Conservation (phyloP, 2,888 invertebrate genomes). For the Phalera bucephala region DNA sequence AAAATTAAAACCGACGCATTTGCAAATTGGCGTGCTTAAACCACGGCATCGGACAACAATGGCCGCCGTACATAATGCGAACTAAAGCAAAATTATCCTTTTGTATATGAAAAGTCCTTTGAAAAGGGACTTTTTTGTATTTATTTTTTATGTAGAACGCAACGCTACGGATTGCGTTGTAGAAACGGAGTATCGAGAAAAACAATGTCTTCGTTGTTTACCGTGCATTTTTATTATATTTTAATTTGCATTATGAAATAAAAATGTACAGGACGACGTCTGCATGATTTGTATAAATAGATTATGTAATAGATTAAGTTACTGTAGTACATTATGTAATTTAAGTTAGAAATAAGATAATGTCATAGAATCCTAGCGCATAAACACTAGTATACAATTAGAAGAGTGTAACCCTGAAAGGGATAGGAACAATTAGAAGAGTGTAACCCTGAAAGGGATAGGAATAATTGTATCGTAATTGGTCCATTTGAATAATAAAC, state of each 20-base stretch:
- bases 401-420: too few species aligned
- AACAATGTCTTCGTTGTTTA: slow-evolving; percentile 41
- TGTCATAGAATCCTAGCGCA: too few species aligned
- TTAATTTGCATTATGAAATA: background rate
- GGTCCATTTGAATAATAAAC: too few species aligned
- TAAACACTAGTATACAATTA: too few species aligned
- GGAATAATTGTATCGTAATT: too few species aligned
- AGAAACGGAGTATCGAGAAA: slow-evolving; percentile 39
- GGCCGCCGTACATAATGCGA: slow-evolving; percentile 44
- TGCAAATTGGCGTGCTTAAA: slow-evolving; percentile 47
- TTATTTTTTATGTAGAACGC: slow-evolving; percentile 37
- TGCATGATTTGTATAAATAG: too few species aligned
- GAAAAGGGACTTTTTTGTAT: slow-evolving; percentile 35
- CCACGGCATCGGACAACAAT: slow-evolving; percentile 45
- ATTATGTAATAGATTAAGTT: too few species aligned
- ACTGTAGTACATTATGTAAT: too few species aligned
- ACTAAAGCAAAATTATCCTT: slow-evolving; percentile 65
- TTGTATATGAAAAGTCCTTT: slow-evolving; percentile 63
- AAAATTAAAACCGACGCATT: slow-evolving; percentile 42
- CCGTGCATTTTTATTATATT: slow-evolving; percentile 12
- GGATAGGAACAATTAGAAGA: too few species aligned
- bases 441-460: too few species aligned
- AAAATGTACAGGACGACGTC: too few species aligned
- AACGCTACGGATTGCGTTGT: slow-evolving; percentile 39
- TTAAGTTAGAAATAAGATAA: too few species aligned